phyloP scores from a whole-genome alignment of 2,888 invertebrate genomes.

The Harpalus rubripes region DNA sequence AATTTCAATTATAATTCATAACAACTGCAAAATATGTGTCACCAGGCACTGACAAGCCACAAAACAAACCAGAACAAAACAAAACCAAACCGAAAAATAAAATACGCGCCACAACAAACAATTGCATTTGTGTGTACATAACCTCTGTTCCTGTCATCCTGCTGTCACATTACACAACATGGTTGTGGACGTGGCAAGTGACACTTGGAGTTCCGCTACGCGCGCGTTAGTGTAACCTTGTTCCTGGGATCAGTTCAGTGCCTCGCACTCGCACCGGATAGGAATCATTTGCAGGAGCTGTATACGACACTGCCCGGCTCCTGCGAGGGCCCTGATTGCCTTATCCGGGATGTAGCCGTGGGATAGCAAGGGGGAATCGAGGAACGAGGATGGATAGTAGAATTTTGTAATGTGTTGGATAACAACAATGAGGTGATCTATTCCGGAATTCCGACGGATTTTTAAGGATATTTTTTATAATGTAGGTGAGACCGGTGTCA shows the following conservation, averaged over 20 bases:
- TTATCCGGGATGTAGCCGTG: slow-evolving; percentile 44
- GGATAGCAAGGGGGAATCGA: slow-evolving; percentile 55
- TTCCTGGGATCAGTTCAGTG: slow-evolving; percentile 57
- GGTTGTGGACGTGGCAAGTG: slow-evolving; percentile 17
- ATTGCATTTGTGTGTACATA: not conserved
- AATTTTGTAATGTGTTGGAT: slow-evolving; percentile 1
- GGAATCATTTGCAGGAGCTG: slow-evolving; percentile 60
- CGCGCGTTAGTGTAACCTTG: slow-evolving; percentile 51
- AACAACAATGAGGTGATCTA: not conserved
- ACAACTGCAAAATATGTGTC: not conserved
- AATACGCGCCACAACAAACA: not conserved
- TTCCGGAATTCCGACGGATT: too few relatives aligned
- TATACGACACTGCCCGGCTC: slow-evolving; percentile 35
- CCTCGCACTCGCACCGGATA: slow-evolving; percentile 60
- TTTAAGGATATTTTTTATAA: too few relatives aligned
- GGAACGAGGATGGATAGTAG: not conserved
- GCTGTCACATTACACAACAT: slow-evolving; percentile 40
- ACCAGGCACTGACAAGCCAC: not conserved
- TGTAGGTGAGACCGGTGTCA: too few relatives aligned
- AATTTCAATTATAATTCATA: not conserved
- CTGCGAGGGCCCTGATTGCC: slow-evolving; percentile 19
- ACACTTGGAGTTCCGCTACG: slow-evolving; percentile 20
- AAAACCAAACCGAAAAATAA: not conserved
- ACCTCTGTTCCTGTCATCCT: slow-evolving; percentile 7
- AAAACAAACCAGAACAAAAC: not conserved